phyloP scores from a whole-genome alignment of 2,888 invertebrate species.

The Pardosa pseudoannulata region DNA sequence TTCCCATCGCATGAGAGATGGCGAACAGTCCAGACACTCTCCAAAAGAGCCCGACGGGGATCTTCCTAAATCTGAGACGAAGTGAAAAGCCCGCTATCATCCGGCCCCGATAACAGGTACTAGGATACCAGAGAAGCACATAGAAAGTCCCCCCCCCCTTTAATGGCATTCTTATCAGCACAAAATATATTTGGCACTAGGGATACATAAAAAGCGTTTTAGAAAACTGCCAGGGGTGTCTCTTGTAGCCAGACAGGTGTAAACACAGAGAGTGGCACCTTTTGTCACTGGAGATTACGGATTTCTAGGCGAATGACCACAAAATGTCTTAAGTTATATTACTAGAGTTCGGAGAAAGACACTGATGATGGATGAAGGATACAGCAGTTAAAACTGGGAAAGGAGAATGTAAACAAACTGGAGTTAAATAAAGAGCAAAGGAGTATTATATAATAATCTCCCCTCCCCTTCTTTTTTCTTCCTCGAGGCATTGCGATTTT shows the following conservation, averaged over 20 bases:
- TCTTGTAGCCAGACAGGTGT: constrained; percentile 26
- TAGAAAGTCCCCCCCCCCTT: constrained; percentile 25
- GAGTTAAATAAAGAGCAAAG: neutral
- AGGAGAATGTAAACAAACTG: neutral
- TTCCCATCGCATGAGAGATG: constrained; percentile 44
- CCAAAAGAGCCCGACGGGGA: constrained; percentile 31
- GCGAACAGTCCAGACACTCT: constrained; percentile 47
- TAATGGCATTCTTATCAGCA: constrained; percentile 30
- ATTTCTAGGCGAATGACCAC: constrained; percentile 7
- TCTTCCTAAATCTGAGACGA: constrained; percentile 22
- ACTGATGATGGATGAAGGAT: neutral
- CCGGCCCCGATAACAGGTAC: neutral
- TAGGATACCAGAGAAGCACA: neutral
- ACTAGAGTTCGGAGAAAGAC: neutral
- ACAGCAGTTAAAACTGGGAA: neutral
- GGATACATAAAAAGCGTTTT: constrained; percentile 48
- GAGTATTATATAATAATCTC: neutral
- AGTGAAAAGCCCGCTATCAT: neutral
- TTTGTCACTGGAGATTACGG: neutral
- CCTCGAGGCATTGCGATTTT: too few relatives aligned
- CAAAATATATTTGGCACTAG: constrained; percentile 28
- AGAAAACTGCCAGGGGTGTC: neutral
- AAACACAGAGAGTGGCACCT: constrained; percentile 9
- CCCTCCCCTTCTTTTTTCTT: too few relatives aligned
- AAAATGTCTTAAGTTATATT: neutral